Evolutionary conservation across 2,797 vertebrate species (phyloP).

Genomic region (Platalea minor): DNA sequence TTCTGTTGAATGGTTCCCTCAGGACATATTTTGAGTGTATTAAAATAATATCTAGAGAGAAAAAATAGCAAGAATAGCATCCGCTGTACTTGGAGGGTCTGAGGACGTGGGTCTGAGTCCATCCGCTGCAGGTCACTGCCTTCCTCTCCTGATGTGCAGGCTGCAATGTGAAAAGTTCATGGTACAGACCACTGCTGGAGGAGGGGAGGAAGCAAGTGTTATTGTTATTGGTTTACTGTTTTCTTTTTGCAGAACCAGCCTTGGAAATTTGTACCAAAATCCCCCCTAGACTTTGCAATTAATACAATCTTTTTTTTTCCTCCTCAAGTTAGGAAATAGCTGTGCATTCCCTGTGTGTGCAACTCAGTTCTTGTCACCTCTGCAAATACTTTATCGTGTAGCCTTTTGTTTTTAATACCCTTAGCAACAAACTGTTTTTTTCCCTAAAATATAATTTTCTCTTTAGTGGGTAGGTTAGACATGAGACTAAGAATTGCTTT

Average conservation of each 20-base stretch:
- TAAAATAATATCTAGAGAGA: constrained; percentile 29
- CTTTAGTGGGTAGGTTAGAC: fast-evolving
- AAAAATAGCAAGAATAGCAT: constrained; percentile 18
- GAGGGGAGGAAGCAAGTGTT: neutral
- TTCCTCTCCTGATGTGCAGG: neutral
- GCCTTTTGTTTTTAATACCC: neutral
- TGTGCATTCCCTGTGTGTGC: neutral
- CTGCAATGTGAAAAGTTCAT: constrained; percentile 27
- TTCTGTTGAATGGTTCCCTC: constrained; percentile 8
- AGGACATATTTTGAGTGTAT: constrained; percentile 14
- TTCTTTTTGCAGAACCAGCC: neutral
- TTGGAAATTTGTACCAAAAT: neutral
- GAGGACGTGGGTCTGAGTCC: neutral
- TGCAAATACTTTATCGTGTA: neutral
- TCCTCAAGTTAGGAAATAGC: neutral
- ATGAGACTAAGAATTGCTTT: neutral
- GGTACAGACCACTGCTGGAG: neutral
- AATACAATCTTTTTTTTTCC: neutral
- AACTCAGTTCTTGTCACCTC: neutral
- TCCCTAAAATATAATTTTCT: neutral
- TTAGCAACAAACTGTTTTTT: neutral
- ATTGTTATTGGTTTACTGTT: neutral
- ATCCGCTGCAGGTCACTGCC: neutral
- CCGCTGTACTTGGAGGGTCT: neutral
- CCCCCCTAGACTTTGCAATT: neutral